Evolutionary conservation across 1,140 invertebrate genomes (phyloP).

Genomic region (Monochamus saltuarius): DNA sequence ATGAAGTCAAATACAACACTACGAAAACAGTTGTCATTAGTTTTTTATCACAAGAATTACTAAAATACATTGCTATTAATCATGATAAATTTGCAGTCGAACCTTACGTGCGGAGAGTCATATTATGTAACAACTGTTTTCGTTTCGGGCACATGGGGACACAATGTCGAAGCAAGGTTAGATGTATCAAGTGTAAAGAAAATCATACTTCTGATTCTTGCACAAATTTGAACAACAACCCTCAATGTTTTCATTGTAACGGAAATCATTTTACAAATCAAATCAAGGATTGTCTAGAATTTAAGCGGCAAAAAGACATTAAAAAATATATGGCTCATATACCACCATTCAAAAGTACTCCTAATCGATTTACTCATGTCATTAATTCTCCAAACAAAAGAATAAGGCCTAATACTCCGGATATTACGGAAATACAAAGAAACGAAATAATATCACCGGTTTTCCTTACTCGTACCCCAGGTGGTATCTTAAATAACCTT

Average conservation of each 20-base stretch:
- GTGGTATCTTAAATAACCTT: no score
- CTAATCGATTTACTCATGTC: neutral
- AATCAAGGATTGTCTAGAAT: constrained; percentile 1
- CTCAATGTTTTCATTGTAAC: constrained; percentile 5
- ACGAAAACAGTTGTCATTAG: no score
- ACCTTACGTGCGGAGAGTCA: neutral
- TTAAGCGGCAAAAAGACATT: neutral
- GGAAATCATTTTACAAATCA: constrained; percentile 2
- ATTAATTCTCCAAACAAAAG: neutral
- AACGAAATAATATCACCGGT: neutral
- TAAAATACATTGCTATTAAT: no score
- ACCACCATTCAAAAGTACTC: no score
- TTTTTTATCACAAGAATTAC: no score
- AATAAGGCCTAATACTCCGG: neutral
- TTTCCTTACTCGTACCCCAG: no score
- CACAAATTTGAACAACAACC: neutral
- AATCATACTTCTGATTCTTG: neutral
- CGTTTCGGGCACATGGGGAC: neutral
- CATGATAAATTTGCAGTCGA: neutral
- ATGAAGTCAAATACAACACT: no score
- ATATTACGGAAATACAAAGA: neutral
- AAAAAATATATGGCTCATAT: constrained; percentile 11
- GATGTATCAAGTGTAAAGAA: constrained; percentile 1
- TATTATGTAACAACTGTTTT: neutral
- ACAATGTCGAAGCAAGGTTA: neutral